Evolutionary conservation across 2,113 vertebrate genomes (phyloP), one percentile per base, ranked within the genome.

Genomic region (Pyrgilauda ruficollis): DNA sequence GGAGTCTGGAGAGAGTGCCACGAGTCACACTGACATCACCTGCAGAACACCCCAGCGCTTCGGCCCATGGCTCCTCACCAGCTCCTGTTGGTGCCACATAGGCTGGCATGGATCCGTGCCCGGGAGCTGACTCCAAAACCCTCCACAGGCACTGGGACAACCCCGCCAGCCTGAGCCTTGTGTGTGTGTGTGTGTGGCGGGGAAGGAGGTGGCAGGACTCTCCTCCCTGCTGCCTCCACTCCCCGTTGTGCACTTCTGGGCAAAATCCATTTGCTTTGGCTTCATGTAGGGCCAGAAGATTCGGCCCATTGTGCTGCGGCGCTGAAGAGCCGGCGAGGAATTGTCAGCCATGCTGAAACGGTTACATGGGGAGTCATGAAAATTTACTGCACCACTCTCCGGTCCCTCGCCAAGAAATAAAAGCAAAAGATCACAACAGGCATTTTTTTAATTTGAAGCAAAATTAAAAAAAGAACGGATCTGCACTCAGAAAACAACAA

Each of bases 361-460:
- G 96, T 95, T 96, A 97, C 89, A 66, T 56, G 87, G 85, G 93
- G 93, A 97, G 93, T 28, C 59, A 96, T 83, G 96, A 96, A 94
- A 95, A 96, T 96, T 97, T 96, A 97, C 96, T 94, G 90, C 92
- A 55, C 92, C 90, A n/a, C 59, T 74, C 93, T 55, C 85, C 75
- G 1, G 21, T 76, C 93, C 89, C 80, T 66, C 49, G 90, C 83
- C 96, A 96, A 96, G 94, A 64, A 93, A 92, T 79, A 95, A 95
- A 97, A 94, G 89, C 94, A 94, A 90, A 95, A 95, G 91, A 96
- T 93, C 93, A 94, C 93, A 97, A 96, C 85, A 87, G 97, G 94
- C 89, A n/a, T 96, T 97, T 96, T 97, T 95, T 96, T 86, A 96
- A 96, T 96, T 96, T 96, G 93, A 90, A 86, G 83, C 79, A 81